A percentile compares a stretch with the other conserved stretches of the same genome.
Conservation (phyloP, 2,888 invertebrate genomes). For the Caenorhabditis parvicauda region DNA sequence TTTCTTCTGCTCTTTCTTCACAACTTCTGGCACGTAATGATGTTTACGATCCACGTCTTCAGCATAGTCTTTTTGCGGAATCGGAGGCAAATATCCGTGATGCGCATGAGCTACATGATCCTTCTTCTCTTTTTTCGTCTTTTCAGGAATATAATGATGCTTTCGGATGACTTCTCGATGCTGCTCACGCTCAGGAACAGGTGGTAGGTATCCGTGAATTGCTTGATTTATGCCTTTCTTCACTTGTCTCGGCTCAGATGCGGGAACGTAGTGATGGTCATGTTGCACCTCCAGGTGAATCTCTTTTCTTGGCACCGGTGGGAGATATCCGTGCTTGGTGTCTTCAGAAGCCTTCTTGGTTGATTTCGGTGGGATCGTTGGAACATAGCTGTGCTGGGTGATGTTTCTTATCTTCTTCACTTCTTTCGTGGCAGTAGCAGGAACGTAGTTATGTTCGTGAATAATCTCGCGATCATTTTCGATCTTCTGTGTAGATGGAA, state of each 20-base stretch:
- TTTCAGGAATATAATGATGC: conserved; percentile 16
- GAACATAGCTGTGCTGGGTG: neutral
- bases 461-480: conserved; percentile 10
- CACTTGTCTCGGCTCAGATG: neutral
- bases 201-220: no score
- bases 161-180: conserved; percentile 10
- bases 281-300: neutral
- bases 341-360: neutral
- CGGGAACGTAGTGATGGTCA: conserved; percentile 21
- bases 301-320: neutral
- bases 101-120: conserved; percentile 11
- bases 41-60: conserved; percentile 7
- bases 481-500: conserved; percentile 8
- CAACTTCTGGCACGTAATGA: conserved; percentile 8
- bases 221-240: conserved; percentile 1
- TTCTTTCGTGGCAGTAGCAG: conserved; percentile 1
- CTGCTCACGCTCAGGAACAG: conserved; percentile 1
- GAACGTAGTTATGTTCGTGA: conserved; percentile 17
- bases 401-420: neutral
- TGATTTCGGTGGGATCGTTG: neutral
- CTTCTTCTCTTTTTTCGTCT: conserved; percentile 3
- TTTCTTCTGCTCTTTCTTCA: conserved; percentile 6
- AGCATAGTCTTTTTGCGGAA: conserved; percentile 4
- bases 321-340: neutral
- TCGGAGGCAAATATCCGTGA: conserved; percentile 15